Percentiles rank a stretch among this genome's conserved stretches.
These are phyloP conservation scores for Globia sparganii DNA, from an alignment of 2,888 invertebrate species.

Conservation along the genomic window DNA sequence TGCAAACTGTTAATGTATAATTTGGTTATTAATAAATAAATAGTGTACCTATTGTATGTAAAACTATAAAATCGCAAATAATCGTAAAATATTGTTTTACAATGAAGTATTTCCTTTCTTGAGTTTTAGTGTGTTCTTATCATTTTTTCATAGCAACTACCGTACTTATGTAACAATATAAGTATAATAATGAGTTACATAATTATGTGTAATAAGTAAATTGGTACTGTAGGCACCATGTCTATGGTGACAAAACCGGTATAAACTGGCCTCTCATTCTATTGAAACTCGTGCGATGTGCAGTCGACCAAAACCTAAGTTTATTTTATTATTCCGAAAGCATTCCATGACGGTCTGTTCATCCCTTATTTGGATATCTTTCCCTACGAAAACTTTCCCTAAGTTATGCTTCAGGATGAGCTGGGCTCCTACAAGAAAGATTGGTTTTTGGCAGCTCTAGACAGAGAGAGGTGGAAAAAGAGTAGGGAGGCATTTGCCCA, in stretches of 20 bases:
- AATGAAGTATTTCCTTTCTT: slow-evolving; percentile 42
- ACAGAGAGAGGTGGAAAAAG: no score
- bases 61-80: slow-evolving; percentile 31
- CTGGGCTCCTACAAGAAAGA: no score
- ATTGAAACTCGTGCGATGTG: neutral
- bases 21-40: no score
- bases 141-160: slow-evolving; percentile 15
- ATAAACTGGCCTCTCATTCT: neutral
- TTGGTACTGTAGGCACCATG: neutral
- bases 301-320: neutral
- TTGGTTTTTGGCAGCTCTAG: no score
- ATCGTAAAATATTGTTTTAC: slow-evolving; percentile 47
- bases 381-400: neutral
- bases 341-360: neutral
- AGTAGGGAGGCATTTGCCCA: no score
- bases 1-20: no score
- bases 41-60: neutral
- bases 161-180: neutral
- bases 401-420: neutral
- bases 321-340: neutral
- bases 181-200: neutral
- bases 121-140: slow-evolving; percentile 47
- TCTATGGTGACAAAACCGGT: no score
- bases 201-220: neutral
- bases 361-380: neutral